Conservation (phyloP, 2,113 vertebrate species). For the Willisornis vidua region DNA sequence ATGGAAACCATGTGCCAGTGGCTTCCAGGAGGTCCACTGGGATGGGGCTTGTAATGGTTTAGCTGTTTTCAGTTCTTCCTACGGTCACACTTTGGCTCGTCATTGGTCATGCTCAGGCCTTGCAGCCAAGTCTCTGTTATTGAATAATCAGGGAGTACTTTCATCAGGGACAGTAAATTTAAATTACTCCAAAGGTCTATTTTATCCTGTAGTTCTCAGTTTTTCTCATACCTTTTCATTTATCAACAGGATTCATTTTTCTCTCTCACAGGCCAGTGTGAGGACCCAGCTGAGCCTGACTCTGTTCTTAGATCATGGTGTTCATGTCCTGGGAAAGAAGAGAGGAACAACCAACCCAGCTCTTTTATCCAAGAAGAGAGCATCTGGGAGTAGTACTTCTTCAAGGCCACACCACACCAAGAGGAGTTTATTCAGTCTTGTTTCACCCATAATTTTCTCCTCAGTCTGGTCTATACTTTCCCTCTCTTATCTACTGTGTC, state of each 20-base stretch:
- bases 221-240: background rate
- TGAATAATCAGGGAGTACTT: background rate
- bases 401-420: background rate
- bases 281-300: background rate
- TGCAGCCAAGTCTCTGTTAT: background rate
- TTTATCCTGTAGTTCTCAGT: background rate
- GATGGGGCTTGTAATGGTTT: too few relatives aligned
- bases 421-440: background rate
- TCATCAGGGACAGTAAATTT: background rate
- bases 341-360: background rate
- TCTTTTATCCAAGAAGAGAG: background rate
- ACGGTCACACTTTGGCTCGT: background rate
- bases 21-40: background rate
- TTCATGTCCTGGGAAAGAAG: background rate
- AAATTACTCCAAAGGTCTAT: background rate
- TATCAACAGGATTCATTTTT: background rate
- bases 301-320: background rate
- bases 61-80: background rate
- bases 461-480: background rate
- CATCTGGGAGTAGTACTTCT: background rate
- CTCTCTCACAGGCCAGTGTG: background rate
- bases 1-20: background rate
- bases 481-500: background rate
- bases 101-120: background rate
- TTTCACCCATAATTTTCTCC: background rate